Evolutionary conservation across 2,113 vertebrate genomes (phyloP), one percentile per base, ranked within the genome.

Genomic region (Engystomops pustulosus): DNA sequence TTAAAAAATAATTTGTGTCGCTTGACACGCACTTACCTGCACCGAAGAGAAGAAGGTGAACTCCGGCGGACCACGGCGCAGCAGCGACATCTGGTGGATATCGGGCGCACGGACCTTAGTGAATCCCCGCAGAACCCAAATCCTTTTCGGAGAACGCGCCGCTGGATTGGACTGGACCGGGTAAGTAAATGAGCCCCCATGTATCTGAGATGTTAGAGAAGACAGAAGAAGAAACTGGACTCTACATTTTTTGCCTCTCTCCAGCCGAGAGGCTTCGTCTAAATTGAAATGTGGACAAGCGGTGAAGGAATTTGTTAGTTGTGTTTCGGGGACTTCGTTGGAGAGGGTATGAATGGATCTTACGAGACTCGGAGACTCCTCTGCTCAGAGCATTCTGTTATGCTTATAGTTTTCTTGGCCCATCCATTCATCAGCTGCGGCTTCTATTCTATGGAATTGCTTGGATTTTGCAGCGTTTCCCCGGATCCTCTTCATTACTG

Each of bases 331-430:
- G 88, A 86, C 70, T 86, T 89, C 72, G 81, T 36, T 44, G 87
- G 86, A 85, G 87, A 87, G 89, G 1, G 15, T 85, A 65, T 84
- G 85, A 86, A 88, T 87, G 81, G 88, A 87, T 87, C 87, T 87
- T 0, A 20, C 72, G 87, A 84, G 88, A 80, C 60, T 84, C 75
- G 53, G 71, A 18, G 84, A 85, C 75, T 87, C 75, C 65, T 68
- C 88, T 90, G 11, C 1, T 83, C 51, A 78, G 86, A 76, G 60
- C 30, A 72, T 89, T 53, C 55, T 49, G 85, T 90, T 89, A 79
- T 85, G 67, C 85, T 86, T 81, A 25, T 86, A 78, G 85, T 88
- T 85, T 89, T 86, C 87, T 89, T 87, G 72, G 72, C 86, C 87
- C 87, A 84, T 79, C 49, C 70, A 87, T 83, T 83, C 84, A 30